Evolutionary conservation across 2,888 invertebrate species (phyloP).

Genomic region (Conomelus anceps): DNA sequence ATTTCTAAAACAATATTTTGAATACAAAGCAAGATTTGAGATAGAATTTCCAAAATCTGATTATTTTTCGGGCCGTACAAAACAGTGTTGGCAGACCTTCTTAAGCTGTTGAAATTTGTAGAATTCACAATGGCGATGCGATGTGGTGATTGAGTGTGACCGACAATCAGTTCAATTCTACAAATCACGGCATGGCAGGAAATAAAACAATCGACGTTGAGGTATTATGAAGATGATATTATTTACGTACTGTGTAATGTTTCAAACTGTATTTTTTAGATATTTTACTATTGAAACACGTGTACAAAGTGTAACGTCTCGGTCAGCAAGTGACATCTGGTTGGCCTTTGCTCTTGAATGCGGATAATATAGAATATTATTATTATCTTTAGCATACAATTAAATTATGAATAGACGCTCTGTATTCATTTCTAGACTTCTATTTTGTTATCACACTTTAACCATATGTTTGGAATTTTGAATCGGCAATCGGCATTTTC

Average conservation of each 20-base stretch:
- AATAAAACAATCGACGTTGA: constrained; percentile 19
- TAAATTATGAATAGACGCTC: background rate
- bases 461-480: background rate
- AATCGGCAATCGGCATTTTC: background rate
- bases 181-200: constrained; percentile 18
- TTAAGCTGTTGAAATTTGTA: background rate
- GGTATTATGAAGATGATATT: constrained; percentile 7
- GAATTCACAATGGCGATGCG: background rate
- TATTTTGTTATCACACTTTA: background rate
- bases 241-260: background rate
- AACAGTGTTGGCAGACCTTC: background rate
- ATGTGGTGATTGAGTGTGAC: background rate
- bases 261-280: background rate
- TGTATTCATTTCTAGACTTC: background rate
- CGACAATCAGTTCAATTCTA: background rate
- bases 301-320: background rate
- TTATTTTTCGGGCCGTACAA: background rate
- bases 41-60: too few relatives aligned
- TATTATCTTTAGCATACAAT: background rate
- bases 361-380: background rate
- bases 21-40: too few relatives aligned
- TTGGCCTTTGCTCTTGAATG: background rate
- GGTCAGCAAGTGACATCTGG: background rate
- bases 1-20: too few relatives aligned
- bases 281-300: background rate